These are phyloP conservation scores for Drosophila subobscura DNA, from an alignment of 1,140 invertebrate species.

Conservation along the genomic window DNA sequence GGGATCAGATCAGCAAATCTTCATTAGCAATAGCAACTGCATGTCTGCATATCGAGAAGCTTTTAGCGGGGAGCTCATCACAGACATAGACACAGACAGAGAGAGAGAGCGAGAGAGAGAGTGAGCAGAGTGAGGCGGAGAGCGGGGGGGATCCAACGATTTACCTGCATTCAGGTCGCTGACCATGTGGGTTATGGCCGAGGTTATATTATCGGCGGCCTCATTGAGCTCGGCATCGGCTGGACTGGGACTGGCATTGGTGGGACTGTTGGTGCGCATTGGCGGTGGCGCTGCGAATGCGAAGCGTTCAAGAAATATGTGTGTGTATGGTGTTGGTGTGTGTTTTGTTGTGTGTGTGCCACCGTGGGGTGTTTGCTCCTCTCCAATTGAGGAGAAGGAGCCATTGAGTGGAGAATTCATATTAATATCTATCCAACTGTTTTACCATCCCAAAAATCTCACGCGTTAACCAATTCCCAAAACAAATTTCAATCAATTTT, in stretches of 20 bases:
- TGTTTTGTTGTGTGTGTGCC: constrained; percentile 30
- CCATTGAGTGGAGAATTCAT: constrained; percentile 29
- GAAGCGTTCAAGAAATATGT: constrained; percentile 59
- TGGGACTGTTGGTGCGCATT: constrained; percentile 50
- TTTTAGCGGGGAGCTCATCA: constrained; percentile 18
- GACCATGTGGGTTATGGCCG: constrained; percentile 97
- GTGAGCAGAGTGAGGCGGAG: constrained; percentile 5
- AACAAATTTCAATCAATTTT: constrained; percentile 31
- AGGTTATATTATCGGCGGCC: constrained; percentile 97
- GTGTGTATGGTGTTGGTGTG: constrained; percentile 21
- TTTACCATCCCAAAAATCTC: constrained; percentile 24
- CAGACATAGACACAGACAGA: constrained; percentile 19
- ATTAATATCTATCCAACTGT: constrained; percentile 41
- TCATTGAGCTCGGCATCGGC: constrained; percentile 84
- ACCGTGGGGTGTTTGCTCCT: constrained; percentile 23
- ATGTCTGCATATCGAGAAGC: constrained; percentile 11
- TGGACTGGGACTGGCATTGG: constrained; percentile 43
- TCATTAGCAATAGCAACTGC: constrained; percentile 29
- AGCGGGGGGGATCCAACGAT: constrained; percentile 35
- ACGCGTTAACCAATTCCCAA: constrained; percentile 24
- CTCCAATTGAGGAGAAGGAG: too few relatives aligned
- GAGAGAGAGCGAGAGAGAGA: constrained; percentile 27
- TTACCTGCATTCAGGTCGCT: constrained; percentile 96
- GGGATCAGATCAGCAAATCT: constrained; percentile 28
- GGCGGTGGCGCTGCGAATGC: constrained; percentile 71